Percentiles rank a stretch among this genome's conserved stretches.
These are phyloP conservation scores for Molossus molossus DNA, from an alignment of 2,797 vertebrate species.

Conservation along the genomic window DNA sequence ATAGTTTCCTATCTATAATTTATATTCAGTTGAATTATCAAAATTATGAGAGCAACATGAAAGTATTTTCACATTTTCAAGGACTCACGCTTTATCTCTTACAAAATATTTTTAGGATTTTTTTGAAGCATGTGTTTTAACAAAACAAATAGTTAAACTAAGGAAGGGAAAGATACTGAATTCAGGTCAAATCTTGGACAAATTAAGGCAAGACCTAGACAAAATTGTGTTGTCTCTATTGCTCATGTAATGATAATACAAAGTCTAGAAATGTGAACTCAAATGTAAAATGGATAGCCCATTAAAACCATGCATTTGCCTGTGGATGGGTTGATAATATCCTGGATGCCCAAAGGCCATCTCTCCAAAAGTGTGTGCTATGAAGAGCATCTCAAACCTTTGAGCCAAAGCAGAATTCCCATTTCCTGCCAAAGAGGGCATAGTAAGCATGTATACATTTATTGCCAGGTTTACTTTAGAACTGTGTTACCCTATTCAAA, in stretches of 20 bases:
- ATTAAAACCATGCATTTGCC: neutral
- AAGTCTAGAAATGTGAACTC: conserved; percentile 42
- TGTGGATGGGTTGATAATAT: neutral
- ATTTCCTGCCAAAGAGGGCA: neutral
- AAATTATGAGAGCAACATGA: neutral
- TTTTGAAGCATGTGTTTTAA: neutral
- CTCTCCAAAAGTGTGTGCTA: conserved; percentile 21
- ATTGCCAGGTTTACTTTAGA: conserved; percentile 12
- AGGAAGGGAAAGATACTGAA: neutral
- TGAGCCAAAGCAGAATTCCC: conserved; percentile 3
- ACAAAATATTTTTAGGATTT: neutral
- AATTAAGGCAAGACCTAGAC: neutral
- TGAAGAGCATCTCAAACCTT: neutral
- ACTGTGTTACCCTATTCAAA: conserved; percentile 5
- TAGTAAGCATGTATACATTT: neutral
- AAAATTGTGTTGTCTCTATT: neutral
- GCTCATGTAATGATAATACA: neutral
- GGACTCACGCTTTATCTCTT: neutral
- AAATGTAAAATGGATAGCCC: neutral
- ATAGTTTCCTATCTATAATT: neutral
- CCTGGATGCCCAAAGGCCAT: neutral
- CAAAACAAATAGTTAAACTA: neutral
- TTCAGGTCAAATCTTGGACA: neutral
- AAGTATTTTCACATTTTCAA: neutral
- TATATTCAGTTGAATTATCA: neutral